Evolutionary conservation across 2,797 vertebrate species (phyloP), one percentile per base, ranked within the genome.

Genomic region (Cephalopachus bancanus): DNA sequence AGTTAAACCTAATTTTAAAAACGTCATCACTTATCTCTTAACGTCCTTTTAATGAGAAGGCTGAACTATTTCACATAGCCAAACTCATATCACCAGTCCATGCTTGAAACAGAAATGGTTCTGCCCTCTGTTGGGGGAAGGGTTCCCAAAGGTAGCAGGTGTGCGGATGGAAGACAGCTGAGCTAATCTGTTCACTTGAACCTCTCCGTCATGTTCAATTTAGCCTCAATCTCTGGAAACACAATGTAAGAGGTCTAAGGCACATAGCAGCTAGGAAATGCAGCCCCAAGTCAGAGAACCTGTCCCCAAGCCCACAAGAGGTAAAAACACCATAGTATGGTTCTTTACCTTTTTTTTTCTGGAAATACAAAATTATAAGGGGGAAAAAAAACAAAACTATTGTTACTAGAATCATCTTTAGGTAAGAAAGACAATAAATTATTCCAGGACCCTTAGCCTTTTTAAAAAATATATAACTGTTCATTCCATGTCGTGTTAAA

Each of bases 1-100:
- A 94, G 55, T 74, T 85, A 83, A 11, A 10, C 69, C 22, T 80
- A 60, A 62, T 64, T 95, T 80, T 79, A 6, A 85, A 86, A 91
- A 65, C 78, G 64, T 71, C 49, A 83, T 44, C 62, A 74, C 11
- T 91, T 55, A 24, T 22, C 62, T 92, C n/a, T 76, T 79, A 93
- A 19, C 19, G 67, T 65, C 30, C 62, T 15, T 30, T 30, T 86
- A 64, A 85, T 4, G 71, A 60, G 22, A 78, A 20, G 10, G 60
- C 33, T 89, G n/a, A 67, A 62, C 55, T 19, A 60, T 16, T 17
- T 74, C 24, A 17, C 9, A 11, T 0, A 20, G 2, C 14, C 10
- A 16, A 79, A 30, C 22, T 74, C 44, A 44, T 49, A 17, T 17
- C 44, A 53, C 3, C 7, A 74, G 83, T 19, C 64, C 37, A 26